Base-by-base conservation (phyloP, 2,113 vertebrate species). In the Cynocephalus volans region DNA sequence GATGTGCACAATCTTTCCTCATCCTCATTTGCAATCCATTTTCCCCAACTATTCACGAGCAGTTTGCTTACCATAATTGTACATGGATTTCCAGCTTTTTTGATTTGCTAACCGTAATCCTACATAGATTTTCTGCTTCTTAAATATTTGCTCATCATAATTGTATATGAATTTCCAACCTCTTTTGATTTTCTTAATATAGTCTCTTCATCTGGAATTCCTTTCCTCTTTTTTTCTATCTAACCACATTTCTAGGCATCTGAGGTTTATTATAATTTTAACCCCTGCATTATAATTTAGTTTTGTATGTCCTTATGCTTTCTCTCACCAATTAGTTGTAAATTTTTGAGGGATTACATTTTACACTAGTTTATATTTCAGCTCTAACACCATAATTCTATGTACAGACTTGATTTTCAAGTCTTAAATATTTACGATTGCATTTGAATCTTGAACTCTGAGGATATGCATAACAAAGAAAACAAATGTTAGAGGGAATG, bases 371-470 rank as follows among this genome's bases (percentile, higher is more conserved):
- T 70, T 72, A 17, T 64, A 41, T 50, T 92, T 85, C 26, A 92
- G 75, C 28, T 10, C 17, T 86, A 24, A 64, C 1, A 69, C 9
- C 15, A 48, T 73, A 73, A 58, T 69, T 15, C 72, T 67, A 83
- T 52, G 14, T 76, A 72, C 6, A 83, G 52, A 93, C 67, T 77
- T 93, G 75, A 31, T 87, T 93, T 95, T 83, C 21, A 96, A 36
- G 41, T 41, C 41, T 41, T n/a, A 77, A 90, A 60, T 93, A 45
- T 93, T 72, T 76, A 58, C 70, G 48, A 36, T 86, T 69, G 28
- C 12, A 41, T 64, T 92, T 93, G 50, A 93, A 94, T 92, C 95
- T 92, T 88, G 56, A 95, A n/a, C 19, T 92, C 11, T 12, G 19
- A 91, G 26, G 8, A 24, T 91, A 62, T 64, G 1, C 33, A 48